A percentile compares a stretch with the other conserved stretches of the same genome.
These are phyloP conservation scores for Ericerus pela DNA, from an alignment of 1,140 invertebrate genomes.

Conservation along the genomic window DNA sequence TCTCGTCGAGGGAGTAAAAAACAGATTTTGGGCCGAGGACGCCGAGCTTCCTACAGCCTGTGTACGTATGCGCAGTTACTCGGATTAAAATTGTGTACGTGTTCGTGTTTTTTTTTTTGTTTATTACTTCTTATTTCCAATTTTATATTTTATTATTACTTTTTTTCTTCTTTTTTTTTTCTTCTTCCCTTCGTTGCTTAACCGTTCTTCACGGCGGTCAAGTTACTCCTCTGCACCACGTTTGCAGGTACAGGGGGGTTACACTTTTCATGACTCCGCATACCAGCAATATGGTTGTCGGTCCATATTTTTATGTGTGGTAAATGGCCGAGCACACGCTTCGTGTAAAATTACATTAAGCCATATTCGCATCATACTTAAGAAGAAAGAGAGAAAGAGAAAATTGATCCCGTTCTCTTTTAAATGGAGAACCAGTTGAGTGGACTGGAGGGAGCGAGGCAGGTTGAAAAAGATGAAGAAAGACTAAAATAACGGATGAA, in stretches of 20 bases:
- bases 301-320: too few species aligned
- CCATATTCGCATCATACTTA: not conserved
- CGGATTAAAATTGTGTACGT: not conserved
- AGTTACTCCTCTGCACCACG: conserved; percentile 9
- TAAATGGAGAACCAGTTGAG: not conserved
- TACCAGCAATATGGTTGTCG: too few species aligned
- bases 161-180: too few species aligned
- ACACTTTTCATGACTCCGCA: too few species aligned
- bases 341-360: not conserved
- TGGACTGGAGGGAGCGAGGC: too few species aligned
- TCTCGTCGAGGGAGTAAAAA: not conserved
- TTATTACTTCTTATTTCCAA: too few species aligned
- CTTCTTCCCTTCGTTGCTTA: conserved; percentile 1
- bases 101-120: too few species aligned
- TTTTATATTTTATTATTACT: too few species aligned
- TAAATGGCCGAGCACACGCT: conserved; percentile 2
- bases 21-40: conserved; percentile 8
- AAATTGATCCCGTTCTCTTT: not conserved
- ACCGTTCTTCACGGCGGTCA: conserved; percentile 4
- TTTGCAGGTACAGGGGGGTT: too few species aligned
- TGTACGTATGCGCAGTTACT: not conserved
- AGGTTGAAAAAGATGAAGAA: not conserved
- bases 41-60: conserved; percentile 2
- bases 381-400: too few species aligned
- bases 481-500: too few species aligned